Base-by-base conservation (phyloP, 1,140 invertebrate species). In the Venturia canescens region DNA sequence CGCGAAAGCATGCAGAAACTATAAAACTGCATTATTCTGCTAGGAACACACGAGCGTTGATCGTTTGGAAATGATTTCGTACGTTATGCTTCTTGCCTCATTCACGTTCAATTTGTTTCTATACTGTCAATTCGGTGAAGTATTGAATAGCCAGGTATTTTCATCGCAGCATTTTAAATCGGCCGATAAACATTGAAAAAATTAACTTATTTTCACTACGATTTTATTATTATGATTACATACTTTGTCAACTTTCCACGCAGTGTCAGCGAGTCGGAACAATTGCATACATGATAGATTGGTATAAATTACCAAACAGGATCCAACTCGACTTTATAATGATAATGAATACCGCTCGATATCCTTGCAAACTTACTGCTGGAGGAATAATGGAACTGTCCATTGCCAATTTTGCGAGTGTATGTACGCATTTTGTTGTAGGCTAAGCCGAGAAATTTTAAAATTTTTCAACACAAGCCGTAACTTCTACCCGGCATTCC, bases 381-480 rank as follows among this genome's bases (percentile, higher is more conserved):
- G 86, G 87, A 6, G 77, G 60, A 23, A 75, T 87, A 60, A 38
- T 81, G 11, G 82, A 83, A 63, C 78, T 87, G 50, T 85, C 86
- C 11, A 57, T 87, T 18, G 57, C 70, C 15, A 85, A 83, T 29
- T 87, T 87, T 70, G 77, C 78, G 69, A 79, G n/a, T 26, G 86
- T 87, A 82, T 82, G 80, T 74, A 57, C 3, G 38, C 38, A n/a
- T n/a, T n/a, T 44, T 44, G 38, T 44, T 1, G 11, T 9, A 44
- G 13, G 1, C 38, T 13, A 44, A 44, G 13, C 7, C 38, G 38
- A 44, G 38, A 44, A 44, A 44, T 44, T 13, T 11, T 13, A 11
- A 11, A 44, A 44, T 44, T 9, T 44, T 44, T 4, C 1, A 13
- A 9, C 7, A n/a, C 11, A 44, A 44, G n/a, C n/a, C n/a, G n/a